Base-by-base conservation (phyloP, 2,113 vertebrate genomes). In the Calyptommatus sinebrachiatus region DNA sequence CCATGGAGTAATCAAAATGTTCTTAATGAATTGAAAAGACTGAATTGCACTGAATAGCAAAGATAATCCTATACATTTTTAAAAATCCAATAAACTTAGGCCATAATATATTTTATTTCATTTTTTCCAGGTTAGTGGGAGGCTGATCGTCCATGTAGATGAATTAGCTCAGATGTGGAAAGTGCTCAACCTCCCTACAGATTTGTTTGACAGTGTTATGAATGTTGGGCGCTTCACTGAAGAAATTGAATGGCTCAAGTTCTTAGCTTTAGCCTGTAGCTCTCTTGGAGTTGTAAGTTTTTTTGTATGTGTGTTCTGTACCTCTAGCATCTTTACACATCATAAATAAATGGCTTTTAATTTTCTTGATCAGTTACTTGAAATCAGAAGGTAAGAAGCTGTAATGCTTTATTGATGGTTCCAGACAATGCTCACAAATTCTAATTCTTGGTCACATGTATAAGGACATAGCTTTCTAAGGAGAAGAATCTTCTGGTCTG, bases 191-290 rank as follows among this genome's bases (percentile, higher is more conserved):
- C 83, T 93, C 82, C 86, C 91, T 18, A 73, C 84, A 31, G 85
- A 93, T 41, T 87, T 92, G 67, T 88, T 89, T 83, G 89, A 61
- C 0, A 92, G 84, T 73, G 77, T 90, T 84, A 92, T 91, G 76
- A 89, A 87, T 5, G 90, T 86, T 82, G 91, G 89, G 63, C 26
- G 0, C 75, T 93, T 95, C 78, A 83, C 83, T 0, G 87, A 92
- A 87, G 86, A 93, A 89, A 91, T 79, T 20, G 87, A 92, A 74
- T 86, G 88, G 87, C 85, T 92, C 4, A 92, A 92, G 79, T 88
- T 94, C 89, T 91, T 93, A 88, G 88, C 78, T 28, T 81, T 92
- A 45, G 73, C 84, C 9, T 89, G 86, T 79, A 93, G 91, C 78
- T 88, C 89, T 71, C 84, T 91, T 35, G 81, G 92, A 88, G 89